Percentiles rank a stretch among this genome's conserved stretches.
Conservation (phyloP, 2,888 invertebrate species). For the Diaperis boleti region DNA sequence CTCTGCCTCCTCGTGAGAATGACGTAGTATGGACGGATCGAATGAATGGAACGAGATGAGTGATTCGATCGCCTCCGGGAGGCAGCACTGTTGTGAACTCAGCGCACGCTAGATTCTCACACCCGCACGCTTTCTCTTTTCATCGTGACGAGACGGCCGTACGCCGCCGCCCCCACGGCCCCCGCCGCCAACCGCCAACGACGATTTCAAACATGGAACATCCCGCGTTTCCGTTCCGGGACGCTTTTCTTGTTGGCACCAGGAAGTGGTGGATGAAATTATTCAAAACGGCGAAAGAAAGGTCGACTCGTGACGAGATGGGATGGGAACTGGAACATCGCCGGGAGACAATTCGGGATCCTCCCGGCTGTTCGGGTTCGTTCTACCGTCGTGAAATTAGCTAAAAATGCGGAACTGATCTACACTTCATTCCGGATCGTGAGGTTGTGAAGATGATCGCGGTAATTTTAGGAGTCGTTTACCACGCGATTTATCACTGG, state of each 20-base stretch:
- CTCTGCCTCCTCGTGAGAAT: slow-evolving; percentile 13
- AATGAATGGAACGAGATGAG: slow-evolving; percentile 44
- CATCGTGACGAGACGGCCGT: slow-evolving; percentile 22
- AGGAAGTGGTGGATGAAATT: neutral
- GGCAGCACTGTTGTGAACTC: slow-evolving; percentile 62
- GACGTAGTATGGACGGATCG: slow-evolving; percentile 31
- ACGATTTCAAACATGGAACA: neutral
- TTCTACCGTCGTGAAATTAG: slow-evolving; percentile 55
- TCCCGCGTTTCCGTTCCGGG: slow-evolving; percentile 5
- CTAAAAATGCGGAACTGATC: slow-evolving; percentile 61
- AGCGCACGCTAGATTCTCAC: slow-evolving; percentile 64
- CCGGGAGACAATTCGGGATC: slow-evolving; percentile 54
- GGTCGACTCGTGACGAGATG: slow-evolving; percentile 58
- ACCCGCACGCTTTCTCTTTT: slow-evolving; percentile 62
- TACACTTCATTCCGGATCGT: slow-evolving; percentile 37
- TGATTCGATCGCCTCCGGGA: slow-evolving; percentile 55
- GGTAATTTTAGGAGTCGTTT: slow-evolving; percentile 8
- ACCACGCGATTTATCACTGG: slow-evolving; percentile 28
- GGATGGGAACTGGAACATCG: slow-evolving; percentile 64
- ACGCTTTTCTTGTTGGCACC: neutral
- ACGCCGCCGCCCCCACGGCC: slow-evolving; percentile 23
- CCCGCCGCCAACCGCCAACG: slow-evolving; percentile 21
- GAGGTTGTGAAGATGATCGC: slow-evolving; percentile 23
- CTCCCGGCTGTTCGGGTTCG: slow-evolving; percentile 57
- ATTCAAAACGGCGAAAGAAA: neutral